These are phyloP conservation scores for Colostygia pectinataria DNA, from an alignment of 2,888 invertebrate genomes.

Conservation along the genomic window DNA sequence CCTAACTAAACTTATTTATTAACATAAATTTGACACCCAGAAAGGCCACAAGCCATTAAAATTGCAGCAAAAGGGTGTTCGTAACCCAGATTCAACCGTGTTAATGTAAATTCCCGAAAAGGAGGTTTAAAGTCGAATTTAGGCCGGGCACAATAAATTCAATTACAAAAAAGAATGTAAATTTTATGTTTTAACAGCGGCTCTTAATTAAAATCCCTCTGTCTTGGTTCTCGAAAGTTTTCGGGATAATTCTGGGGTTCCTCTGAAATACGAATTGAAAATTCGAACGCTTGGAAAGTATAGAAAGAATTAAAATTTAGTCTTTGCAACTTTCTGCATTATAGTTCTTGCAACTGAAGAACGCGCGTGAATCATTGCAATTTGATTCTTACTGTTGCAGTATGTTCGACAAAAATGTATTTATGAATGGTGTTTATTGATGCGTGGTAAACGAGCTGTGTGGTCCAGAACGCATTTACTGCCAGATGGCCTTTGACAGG, in stretches of 20 bases:
- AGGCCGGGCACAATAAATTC: constrained; percentile 10
- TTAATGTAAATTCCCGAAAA: constrained; percentile 6
- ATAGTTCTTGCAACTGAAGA: too few species aligned
- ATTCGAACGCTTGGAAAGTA: too few species aligned
- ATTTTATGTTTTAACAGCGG: constrained; percentile 26
- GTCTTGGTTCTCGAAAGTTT: constrained; percentile 21
- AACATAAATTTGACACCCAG: neutral
- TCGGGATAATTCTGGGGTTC: neutral
- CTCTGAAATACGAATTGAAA: constrained; percentile 17
- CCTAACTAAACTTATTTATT: neutral
- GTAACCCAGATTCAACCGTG: constrained; percentile 8
- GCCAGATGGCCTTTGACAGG: constrained; percentile 5
- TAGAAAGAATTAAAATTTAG: too few species aligned
- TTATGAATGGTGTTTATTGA: constrained; percentile 8
- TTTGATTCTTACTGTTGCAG: too few species aligned
- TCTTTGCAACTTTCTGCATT: too few species aligned
- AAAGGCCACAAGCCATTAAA: constrained; percentile 1
- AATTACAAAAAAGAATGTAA: constrained; percentile 22
- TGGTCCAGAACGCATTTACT: constrained; percentile 7
- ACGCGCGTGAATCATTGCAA: too few species aligned
- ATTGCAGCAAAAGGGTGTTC: constrained; percentile 7
- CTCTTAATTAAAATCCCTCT: constrained; percentile 32
- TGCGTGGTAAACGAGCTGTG: constrained; percentile 2
- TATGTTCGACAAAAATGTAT: constrained; percentile 1
- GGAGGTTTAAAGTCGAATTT: constrained; percentile 16